phyloP scores from a whole-genome alignment of 2,888 invertebrate genomes.

The Lasioglossum figueresi region DNA sequence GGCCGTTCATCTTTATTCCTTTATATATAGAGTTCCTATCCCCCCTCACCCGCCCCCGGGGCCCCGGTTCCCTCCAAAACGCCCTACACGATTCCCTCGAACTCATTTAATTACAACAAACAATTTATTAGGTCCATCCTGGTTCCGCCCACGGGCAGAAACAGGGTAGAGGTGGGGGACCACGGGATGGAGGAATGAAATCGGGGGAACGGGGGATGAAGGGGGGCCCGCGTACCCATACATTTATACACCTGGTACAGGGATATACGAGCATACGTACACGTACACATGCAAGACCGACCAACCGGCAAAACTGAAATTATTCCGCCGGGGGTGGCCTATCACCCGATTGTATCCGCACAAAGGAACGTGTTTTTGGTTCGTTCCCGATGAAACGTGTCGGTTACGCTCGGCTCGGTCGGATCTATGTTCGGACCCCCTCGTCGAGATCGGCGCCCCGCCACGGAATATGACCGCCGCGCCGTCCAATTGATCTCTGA shows the following conservation, averaged over 20 bases:
- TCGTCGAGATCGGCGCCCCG: conserved; percentile 36
- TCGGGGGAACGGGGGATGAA: conserved; percentile 24
- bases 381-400: conserved; percentile 57
- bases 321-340: conserved; percentile 55
- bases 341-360: conserved; percentile 51
- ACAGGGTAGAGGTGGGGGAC: conserved; percentile 32
- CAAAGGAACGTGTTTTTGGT: conserved; percentile 60
- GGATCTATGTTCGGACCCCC: conserved; percentile 26
- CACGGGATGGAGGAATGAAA: conserved; percentile 41
- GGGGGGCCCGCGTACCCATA: conserved; percentile 6
- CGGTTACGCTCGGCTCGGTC: conserved; percentile 53
- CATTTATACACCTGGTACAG: not conserved
- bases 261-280: not conserved
- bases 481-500: conserved; percentile 45
- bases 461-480: conserved; percentile 38
- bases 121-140: conserved; percentile 83
- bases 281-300: conserved; percentile 38
- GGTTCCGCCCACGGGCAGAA: conserved; percentile 78
- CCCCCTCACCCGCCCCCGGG: conserved; percentile 27
- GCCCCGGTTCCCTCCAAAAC: conserved; percentile 67
- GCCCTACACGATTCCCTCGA: conserved; percentile 82
- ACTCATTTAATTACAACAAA: conserved; percentile 84
- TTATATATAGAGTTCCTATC: conserved; percentile 74
- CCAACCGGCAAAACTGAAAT: conserved; percentile 64
- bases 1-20: conserved; percentile 84